Evolutionary conservation across 2,113 vertebrate species (phyloP).

Genomic region (Pituophis catenifer): DNA sequence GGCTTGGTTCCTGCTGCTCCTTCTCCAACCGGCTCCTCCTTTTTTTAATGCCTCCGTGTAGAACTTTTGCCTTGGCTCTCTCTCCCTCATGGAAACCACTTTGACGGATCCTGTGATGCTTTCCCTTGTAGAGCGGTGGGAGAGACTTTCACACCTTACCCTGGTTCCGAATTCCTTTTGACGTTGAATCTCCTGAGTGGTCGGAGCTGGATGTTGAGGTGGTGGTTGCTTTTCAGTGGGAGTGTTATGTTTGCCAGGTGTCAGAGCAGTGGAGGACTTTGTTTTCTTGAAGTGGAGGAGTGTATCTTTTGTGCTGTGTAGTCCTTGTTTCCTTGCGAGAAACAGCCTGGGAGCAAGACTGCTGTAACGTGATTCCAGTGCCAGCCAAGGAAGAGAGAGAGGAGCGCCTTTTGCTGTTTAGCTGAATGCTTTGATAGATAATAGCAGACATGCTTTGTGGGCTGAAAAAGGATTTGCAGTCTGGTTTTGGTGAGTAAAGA

Average conservation of each 20-base stretch:
- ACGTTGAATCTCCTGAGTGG: not conserved
- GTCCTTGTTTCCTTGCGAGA: conserved; percentile 19
- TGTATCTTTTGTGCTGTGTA: conserved; percentile 6
- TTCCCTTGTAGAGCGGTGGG: conserved; percentile 2
- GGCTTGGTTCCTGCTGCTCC: conserved; percentile 24
- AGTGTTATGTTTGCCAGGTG: not conserved
- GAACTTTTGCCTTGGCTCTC: conserved; percentile 34
- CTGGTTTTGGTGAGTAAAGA: conserved; percentile 74
- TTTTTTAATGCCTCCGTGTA: conserved; percentile 43
- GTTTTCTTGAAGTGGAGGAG: conserved; percentile 26
- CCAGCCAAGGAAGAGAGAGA: conserved; percentile 23
- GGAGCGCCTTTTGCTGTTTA: conserved; percentile 41
- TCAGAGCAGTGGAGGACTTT: conserved; percentile 26
- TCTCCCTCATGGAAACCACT: conserved; percentile 27
- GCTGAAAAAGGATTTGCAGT: conserved; percentile 77
- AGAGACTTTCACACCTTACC: not conserved
- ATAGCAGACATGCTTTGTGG: conserved; percentile 77
- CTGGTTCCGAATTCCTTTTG: not conserved
- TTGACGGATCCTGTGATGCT: conserved; percentile 13
- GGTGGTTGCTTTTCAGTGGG: not conserved
- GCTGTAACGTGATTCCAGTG: conserved; percentile 36
- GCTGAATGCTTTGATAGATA: conserved; percentile 59
- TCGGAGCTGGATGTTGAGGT: not conserved
- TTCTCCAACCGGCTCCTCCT: conserved; percentile 42
- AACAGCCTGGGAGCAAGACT: conserved; percentile 33